phyloP scores from a whole-genome alignment of 2,888 invertebrate genomes.

The Pedicia rivosa region DNA sequence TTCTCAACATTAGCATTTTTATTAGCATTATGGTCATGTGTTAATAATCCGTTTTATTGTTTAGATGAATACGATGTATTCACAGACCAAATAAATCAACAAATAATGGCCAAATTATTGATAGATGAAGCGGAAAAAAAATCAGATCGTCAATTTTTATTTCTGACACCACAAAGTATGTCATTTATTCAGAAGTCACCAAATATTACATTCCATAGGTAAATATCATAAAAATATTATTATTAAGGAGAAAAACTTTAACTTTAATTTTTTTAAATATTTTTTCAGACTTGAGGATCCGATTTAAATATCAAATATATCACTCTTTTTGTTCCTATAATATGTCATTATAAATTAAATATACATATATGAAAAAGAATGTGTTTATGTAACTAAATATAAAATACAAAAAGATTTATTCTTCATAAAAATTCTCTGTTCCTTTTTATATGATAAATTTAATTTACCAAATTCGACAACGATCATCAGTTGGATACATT shows the following conservation, averaged over 20 bases:
- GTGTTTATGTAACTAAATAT: no score
- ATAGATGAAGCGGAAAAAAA: slow-evolving; percentile 54
- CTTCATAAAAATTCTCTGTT: no score
- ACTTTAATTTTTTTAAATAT: no score
- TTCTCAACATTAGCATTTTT: slow-evolving; percentile 92
- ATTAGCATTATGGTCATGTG: slow-evolving; percentile 83
- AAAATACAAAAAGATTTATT: no score
- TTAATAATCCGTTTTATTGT: slow-evolving; percentile 83
- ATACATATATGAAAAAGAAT: no score
- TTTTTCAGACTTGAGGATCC: no score
- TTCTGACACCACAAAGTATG: slow-evolving; percentile 76
- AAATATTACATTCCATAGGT: slow-evolving; percentile 42
- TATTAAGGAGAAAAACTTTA: no score
- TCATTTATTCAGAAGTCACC: slow-evolving; percentile 35
- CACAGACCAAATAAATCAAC: slow-evolving; percentile 79
- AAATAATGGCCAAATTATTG: slow-evolving; percentile 61
- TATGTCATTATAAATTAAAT: no score
- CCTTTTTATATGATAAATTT: neutral
- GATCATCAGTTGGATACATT: slow-evolving; percentile 36
- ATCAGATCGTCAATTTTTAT: slow-evolving; percentile 62
- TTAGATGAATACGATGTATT: slow-evolving; percentile 96
- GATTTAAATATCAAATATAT: no score
- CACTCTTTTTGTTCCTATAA: no score
- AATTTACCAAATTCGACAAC: slow-evolving; percentile 37
- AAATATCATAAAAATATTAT: no score